These are phyloP conservation scores for Caranx ignobilis DNA, from an alignment of 2,113 vertebrate genomes.

Conservation along the genomic window DNA sequence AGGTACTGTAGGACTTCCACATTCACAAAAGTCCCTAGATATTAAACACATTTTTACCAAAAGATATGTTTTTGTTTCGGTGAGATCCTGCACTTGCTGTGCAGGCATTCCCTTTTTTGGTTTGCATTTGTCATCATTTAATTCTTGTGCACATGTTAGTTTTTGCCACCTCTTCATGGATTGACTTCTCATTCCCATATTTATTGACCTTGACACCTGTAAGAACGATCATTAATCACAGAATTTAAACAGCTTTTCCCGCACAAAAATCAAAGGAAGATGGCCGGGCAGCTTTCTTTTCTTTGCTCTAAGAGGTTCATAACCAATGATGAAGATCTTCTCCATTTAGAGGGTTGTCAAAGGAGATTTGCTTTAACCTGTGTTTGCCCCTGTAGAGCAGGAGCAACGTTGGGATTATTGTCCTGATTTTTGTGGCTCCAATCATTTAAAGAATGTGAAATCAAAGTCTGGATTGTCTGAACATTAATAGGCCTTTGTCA, in stretches of 20 bases:
- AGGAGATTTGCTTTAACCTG: constrained; percentile 6
- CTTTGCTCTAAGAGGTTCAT: not conserved
- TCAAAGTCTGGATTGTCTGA: constrained; percentile 19
- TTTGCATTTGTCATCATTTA: constrained; percentile 49
- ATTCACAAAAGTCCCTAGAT: not conserved
- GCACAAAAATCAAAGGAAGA: constrained; percentile 11
- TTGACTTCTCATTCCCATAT: constrained; percentile 29
- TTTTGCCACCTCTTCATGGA: constrained; percentile 35
- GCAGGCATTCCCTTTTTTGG: constrained; percentile 48
- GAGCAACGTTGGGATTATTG: constrained; percentile 35
- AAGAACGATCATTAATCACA: constrained; percentile 6
- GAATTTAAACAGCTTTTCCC: not conserved
- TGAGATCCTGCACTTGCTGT: constrained; percentile 71
- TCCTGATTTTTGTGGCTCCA: constrained; percentile 24
- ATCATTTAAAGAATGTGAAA: constrained; percentile 1
- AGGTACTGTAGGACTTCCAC: not conserved
- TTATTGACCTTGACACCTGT: not conserved
- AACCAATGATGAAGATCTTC: constrained; percentile 9
- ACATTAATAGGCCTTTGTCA: constrained; percentile 1
- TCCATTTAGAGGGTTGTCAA: constrained; percentile 11
- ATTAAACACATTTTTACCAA: not conserved
- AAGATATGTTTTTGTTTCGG: not conserved
- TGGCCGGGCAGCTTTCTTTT: constrained; percentile 15
- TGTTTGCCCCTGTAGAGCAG: constrained; percentile 72
- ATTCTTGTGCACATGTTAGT: constrained; percentile 52